Evolutionary conservation across 2,113 vertebrate species (phyloP).

Genomic region (Pelusios castaneus): DNA sequence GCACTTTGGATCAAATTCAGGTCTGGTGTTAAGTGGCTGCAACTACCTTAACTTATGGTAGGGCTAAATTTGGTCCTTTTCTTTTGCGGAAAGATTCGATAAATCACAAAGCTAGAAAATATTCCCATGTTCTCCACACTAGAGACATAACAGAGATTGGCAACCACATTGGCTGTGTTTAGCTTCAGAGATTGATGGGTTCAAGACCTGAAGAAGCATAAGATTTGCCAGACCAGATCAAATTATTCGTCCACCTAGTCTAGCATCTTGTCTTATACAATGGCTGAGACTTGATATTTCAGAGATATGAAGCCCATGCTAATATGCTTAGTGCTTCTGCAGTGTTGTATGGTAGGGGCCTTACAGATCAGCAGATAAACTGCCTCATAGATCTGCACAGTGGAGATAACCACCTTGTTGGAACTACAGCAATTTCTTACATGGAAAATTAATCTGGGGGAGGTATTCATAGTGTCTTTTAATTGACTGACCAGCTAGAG

Average conservation of each 20-base stretch:
- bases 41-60: neutral
- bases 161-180: neutral
- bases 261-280: neutral
- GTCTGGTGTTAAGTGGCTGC: neutral
- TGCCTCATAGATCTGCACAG: neutral
- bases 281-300: fast-evolving
- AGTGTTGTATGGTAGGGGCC: neutral
- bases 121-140: neutral
- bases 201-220: neutral
- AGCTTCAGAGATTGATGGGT: neutral
- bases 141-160: neutral
- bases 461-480: neutral
- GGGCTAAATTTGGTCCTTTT: neutral
- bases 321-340: neutral
- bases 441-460: neutral
- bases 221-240: neutral
- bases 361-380: neutral
- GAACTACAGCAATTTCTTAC: neutral
- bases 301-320: fast-evolving
- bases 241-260: neutral
- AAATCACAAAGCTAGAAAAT: neutral
- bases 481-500: neutral
- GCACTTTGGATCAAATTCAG: neutral
- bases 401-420: neutral
- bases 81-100: neutral